A percentile compares a stretch with the other conserved stretches of the same genome.
Evolutionary conservation across 2,797 vertebrate genomes (phyloP).

Genomic region (Bovichtus diacanthus): DNA sequence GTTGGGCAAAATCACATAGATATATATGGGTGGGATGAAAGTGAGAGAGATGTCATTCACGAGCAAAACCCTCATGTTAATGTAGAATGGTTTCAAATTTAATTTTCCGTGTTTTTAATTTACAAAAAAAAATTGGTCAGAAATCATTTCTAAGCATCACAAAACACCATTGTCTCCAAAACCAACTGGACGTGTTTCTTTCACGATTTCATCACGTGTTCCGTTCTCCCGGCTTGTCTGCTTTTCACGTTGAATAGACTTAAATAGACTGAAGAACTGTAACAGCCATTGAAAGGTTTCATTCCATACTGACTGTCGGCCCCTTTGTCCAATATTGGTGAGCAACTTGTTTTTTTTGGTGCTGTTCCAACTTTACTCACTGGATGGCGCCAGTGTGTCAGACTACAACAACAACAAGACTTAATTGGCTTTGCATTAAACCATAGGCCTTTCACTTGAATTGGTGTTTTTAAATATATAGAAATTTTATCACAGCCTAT

Average conservation of each 20-base stretch:
- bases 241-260: conserved; percentile 12
- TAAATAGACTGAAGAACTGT: conserved; percentile 17
- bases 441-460: conserved; percentile 51
- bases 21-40: conserved; percentile 78
- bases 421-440: conserved; percentile 49
- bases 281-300: conserved; percentile 38
- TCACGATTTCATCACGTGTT: conserved; percentile 34
- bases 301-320: conserved; percentile 42
- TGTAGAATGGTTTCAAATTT: conserved; percentile 57
- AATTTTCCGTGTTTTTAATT: conserved; percentile 53
- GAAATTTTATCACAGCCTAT: conserved; percentile 37
- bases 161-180: conserved; percentile 50
- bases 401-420: conserved; percentile 39
- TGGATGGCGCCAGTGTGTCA: conserved; percentile 64
- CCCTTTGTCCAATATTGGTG: conserved; percentile 21
- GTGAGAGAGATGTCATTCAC: conserved; percentile 74
- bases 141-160: conserved; percentile 47
- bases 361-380: conserved; percentile 57
- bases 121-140: conserved; percentile 59
- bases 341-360: conserved; percentile 46
- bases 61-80: conserved; percentile 59
- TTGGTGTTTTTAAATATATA: conserved; percentile 62
- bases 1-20: conserved; percentile 84
- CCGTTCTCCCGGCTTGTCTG: conserved; percentile 39
- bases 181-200: conserved; percentile 50